phyloP scores from a whole-genome alignment of 2,113 vertebrate species.

The Lynx canadensis region DNA sequence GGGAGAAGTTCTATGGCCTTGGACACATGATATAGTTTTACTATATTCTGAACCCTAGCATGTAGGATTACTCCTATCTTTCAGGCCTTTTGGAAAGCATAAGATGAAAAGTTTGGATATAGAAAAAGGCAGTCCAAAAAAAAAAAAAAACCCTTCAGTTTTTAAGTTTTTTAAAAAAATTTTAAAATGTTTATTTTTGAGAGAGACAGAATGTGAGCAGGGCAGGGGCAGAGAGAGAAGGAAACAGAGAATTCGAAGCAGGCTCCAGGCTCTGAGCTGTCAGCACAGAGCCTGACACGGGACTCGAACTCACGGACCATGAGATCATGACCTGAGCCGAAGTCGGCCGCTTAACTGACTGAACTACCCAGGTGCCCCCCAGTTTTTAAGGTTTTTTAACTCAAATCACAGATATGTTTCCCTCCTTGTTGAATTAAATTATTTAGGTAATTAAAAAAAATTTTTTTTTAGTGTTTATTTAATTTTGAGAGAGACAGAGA shows the following conservation, averaged over 20 bases:
- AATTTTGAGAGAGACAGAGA: too few relatives aligned
- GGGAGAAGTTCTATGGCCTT: neutral
- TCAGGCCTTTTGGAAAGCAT: neutral
- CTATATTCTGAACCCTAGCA: neutral
- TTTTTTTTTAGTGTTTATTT: too few relatives aligned
- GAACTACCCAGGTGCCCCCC: too few relatives aligned
- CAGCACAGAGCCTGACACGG: too few relatives aligned
- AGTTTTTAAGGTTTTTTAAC: conserved; percentile 1
- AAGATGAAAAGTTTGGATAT: neutral
- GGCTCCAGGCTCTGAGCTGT: too few relatives aligned
- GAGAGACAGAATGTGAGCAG: too few relatives aligned
- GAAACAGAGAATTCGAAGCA: too few relatives aligned
- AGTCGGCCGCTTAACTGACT: too few relatives aligned
- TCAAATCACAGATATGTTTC: neutral
- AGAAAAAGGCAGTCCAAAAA: neutral
- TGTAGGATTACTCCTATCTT: neutral
- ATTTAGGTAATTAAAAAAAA: neutral
- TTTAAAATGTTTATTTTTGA: too few relatives aligned
- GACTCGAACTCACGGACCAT: too few relatives aligned
- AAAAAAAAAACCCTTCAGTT: neutral
- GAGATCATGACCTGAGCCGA: too few relatives aligned
- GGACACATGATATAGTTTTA: neutral
- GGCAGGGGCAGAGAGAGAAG: too few relatives aligned
- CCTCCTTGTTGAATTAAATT: neutral
- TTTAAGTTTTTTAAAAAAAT: neutral